Conservation (phyloP, 2,888 invertebrate species). For the Congeria kusceri region DNA sequence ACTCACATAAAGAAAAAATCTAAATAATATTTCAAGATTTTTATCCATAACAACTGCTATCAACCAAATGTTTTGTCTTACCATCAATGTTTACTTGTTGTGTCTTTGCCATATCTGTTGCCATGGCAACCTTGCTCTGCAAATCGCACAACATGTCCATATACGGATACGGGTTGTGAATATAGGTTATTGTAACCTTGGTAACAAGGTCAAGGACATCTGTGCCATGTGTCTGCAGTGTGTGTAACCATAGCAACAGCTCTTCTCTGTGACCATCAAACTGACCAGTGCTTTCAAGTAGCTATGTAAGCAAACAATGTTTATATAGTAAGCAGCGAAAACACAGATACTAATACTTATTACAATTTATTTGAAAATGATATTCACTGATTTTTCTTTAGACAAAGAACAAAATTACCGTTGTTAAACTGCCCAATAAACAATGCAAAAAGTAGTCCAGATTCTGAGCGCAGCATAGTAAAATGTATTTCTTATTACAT, state of each 20-base stretch:
- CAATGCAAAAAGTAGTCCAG: too few relatives aligned
- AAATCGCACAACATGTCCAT: constrained; percentile 67
- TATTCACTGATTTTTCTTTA: too few relatives aligned
- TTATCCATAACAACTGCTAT: background rate
- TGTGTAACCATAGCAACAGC: constrained; percentile 67
- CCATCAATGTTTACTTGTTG: constrained; percentile 19
- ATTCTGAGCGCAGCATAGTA: too few relatives aligned
- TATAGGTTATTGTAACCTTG: constrained; percentile 66
- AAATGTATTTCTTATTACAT: too few relatives aligned
- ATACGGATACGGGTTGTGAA: constrained; percentile 74
- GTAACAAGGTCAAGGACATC: constrained; percentile 64
- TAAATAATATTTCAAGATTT: background rate
- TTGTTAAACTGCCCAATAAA: too few relatives aligned
- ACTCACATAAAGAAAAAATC: too few relatives aligned
- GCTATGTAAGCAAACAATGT: constrained; percentile 48
- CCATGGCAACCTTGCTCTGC: constrained; percentile 33
- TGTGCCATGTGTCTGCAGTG: constrained; percentile 31
- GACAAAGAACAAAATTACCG: too few relatives aligned
- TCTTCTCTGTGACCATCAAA: constrained; percentile 71
- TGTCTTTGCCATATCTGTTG: constrained; percentile 9
- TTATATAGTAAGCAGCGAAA: background rate
- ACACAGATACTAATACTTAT: too few relatives aligned
- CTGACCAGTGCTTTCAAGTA: constrained; percentile 70
- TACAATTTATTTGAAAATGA: background rate
- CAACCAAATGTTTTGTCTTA: background rate